Percentiles rank a stretch among this genome's conserved stretches.
These are phyloP conservation scores for Caenorhabditis sp. DNA, from an alignment of 2,888 invertebrate genomes.

Conservation along the genomic window DNA sequence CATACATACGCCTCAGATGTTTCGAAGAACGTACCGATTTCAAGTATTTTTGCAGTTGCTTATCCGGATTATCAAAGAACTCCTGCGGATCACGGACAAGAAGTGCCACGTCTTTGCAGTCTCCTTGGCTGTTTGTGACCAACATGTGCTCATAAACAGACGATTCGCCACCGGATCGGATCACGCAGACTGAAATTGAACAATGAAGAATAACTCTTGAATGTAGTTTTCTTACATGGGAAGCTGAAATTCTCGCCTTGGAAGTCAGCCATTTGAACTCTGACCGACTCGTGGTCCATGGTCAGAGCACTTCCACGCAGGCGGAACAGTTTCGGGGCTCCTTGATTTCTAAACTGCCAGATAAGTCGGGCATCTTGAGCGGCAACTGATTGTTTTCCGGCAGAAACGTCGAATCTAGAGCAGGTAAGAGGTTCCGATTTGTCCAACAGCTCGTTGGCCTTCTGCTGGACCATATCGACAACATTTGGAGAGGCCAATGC, in stretches of 20 bases:
- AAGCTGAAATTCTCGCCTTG: slow-evolving; percentile 60
- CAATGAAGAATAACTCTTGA: background rate
- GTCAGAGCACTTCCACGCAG: slow-evolving; percentile 61
- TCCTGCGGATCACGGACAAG: slow-evolving; percentile 64
- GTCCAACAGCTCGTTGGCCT: slow-evolving; percentile 35
- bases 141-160: slow-evolving; percentile 54
- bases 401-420: slow-evolving; percentile 57
- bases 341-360: slow-evolving; percentile 55
- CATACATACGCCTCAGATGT: background rate
- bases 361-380: slow-evolving; percentile 57
- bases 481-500: slow-evolving; percentile 57
- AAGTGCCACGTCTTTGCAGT: slow-evolving; percentile 64
- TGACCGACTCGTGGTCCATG: slow-evolving; percentile 52
- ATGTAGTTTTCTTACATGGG: slow-evolving; percentile 56
- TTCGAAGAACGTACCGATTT: slow-evolving; percentile 51
- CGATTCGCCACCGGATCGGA: slow-evolving; percentile 38
- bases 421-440: slow-evolving; percentile 40
- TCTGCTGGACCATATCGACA: slow-evolving; percentile 32
- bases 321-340: slow-evolving; percentile 34
- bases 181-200: slow-evolving; percentile 41
- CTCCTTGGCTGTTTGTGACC: slow-evolving; percentile 56
- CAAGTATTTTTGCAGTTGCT: slow-evolving; percentile 60
- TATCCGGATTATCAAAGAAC: slow-evolving; percentile 65
- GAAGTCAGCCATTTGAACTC: slow-evolving; percentile 54
- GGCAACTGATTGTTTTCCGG: slow-evolving; percentile 54